Evolutionary conservation across 1,140 invertebrate species (phyloP), one percentile per base, ranked within the genome.

Genomic region (Halotydeus destructor): DNA sequence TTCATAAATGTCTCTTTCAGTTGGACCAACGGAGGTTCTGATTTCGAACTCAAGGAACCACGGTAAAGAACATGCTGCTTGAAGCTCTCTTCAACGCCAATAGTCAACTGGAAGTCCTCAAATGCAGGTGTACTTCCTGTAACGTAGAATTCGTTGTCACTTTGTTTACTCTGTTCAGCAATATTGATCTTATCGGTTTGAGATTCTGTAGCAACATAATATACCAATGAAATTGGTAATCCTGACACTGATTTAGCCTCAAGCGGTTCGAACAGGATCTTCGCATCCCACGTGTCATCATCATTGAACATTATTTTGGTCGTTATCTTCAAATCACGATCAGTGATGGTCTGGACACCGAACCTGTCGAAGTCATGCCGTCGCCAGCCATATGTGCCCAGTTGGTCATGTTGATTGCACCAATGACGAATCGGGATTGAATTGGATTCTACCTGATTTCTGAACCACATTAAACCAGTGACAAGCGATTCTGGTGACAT

Each of bases 401-500:
- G 61, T 50, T 73, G 68, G 57, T 96, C 85, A 38, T 72, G 70
- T 58, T 91, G 81, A 46, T 89, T 76, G 62, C 89, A 96, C 80
- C 79, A 89, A 58, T 96, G 88, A 35, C 86, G 75, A 52, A 58
- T 44, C 38, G 54, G 24, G 52, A 55, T 12, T 2, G 22, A 33
- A 33, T 46, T 42, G 16, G 44, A 39, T 3, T 38, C 43, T 12
- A 74, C 57, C 49, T 67, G 62, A 39, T 70, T 71, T 1, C 82
- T 72, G 49, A 83, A 89, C 93, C 93, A 98, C 86, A 98, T 94
- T 1, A 98, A 60, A 26, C 88, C 91, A 55, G 83, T 76, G 0
- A 88, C 71, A 6, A 85, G 68, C 0, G 89, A 93, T 38, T 76
- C 63, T 0, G 82, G 78, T 55, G 83, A 78, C 49, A 86, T 64